These are phyloP conservation scores for Pentalonia nigronervosa DNA, from an alignment of 1,140 invertebrate species.

Conservation along the genomic window DNA sequence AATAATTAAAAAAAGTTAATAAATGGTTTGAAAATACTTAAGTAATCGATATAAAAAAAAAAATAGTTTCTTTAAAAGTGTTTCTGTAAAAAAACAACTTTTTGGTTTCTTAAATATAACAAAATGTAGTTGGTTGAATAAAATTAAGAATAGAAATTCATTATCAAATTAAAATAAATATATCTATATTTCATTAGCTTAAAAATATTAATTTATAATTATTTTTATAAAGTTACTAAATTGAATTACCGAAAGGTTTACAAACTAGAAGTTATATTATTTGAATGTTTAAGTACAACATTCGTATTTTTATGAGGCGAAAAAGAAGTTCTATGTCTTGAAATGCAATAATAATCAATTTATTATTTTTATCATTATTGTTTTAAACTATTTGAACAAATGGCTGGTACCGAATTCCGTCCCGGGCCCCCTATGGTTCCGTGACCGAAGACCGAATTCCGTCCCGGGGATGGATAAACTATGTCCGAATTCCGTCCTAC, in stretches of 20 bases:
- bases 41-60: not conserved
- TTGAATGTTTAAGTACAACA: not conserved
- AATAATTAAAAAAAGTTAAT: not conserved
- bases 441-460: too few species aligned
- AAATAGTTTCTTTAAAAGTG: not conserved
- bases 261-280: not conserved
- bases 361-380: not conserved
- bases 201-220: not conserved
- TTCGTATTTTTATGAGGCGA: not conserved
- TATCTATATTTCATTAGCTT: not conserved
- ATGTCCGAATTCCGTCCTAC: too few species aligned
- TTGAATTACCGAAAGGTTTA: not conserved
- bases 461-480: too few species aligned
- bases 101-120: not conserved
- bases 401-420: too few species aligned
- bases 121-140: not conserved
- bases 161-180: not conserved
- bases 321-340: not conserved
- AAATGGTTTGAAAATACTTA: not conserved
- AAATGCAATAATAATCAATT: not conserved
- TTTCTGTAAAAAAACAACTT: not conserved
- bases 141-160: not conserved
- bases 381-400: not conserved
- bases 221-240: not conserved
- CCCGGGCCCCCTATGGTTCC: too few species aligned